These are phyloP conservation scores for Cynoglossus semilaevis DNA, from an alignment of 2,113 vertebrate species.

Conservation along the genomic window DNA sequence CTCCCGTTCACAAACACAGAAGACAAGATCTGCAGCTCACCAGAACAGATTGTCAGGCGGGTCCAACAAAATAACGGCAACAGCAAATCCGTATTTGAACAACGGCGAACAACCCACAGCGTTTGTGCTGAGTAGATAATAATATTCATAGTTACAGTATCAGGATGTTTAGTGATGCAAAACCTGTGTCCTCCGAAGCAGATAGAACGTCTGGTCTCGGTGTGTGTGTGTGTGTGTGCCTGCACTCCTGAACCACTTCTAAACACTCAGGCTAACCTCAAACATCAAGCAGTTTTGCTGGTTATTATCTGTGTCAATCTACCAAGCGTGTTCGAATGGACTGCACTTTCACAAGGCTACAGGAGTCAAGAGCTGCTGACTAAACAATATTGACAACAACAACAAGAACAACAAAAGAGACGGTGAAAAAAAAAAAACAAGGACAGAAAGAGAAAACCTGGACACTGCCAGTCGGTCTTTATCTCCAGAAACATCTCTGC, in stretches of 20 bases:
- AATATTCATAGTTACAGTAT: background rate
- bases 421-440: background rate
- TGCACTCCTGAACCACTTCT: slow-evolving; percentile 13
- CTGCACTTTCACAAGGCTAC: background rate
- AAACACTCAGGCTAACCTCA: background rate
- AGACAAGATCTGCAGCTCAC: background rate
- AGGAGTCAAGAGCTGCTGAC: slow-evolving; percentile 5
- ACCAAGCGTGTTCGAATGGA: too few species aligned
- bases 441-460: background rate
- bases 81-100: background rate
- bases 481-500: background rate
- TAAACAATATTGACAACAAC: slow-evolving; percentile 16
- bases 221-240: background rate
- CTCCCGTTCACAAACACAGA: background rate
- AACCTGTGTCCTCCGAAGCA: background rate
- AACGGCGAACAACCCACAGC: background rate
- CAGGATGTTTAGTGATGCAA: background rate
- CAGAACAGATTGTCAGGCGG: background rate
- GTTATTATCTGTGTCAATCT: background rate
- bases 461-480: background rate
- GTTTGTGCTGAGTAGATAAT: background rate
- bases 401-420: too few species aligned
- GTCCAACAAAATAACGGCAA: background rate
- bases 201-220: background rate
- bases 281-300: background rate